A percentile compares a stretch with the other conserved stretches of the same genome.
Evolutionary conservation across 2,797 vertebrate genomes (phyloP).

Genomic region (Schizopygopsis malacanthus): DNA sequence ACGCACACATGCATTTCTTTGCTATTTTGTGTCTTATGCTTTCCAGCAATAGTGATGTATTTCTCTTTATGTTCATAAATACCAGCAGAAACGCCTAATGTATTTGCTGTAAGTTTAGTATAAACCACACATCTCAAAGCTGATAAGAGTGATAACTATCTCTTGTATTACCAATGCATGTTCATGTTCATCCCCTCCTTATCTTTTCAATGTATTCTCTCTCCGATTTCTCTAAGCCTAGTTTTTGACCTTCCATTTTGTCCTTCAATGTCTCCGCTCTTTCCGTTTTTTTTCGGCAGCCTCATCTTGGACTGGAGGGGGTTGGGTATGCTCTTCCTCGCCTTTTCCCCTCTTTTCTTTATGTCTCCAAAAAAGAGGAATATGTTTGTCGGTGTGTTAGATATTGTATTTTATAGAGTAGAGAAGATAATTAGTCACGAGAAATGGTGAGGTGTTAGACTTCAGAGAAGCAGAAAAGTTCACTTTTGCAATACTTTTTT

Average conservation of each 20-base stretch:
- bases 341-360: conserved; percentile 5
- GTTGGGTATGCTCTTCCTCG: conserved; percentile 8
- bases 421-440: conserved; percentile 10
- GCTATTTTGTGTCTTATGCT: not conserved
- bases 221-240: conserved; percentile 37
- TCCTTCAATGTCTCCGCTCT: conserved; percentile 8
- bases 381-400: not conserved
- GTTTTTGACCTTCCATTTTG: conserved; percentile 43
- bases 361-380: not conserved
- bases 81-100: not conserved
- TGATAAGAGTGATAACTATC: conserved; percentile 6
- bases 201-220: conserved; percentile 21
- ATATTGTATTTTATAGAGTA: not conserved
- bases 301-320: conserved; percentile 1
- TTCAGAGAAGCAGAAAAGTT: conserved; percentile 33
- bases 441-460: conserved; percentile 14
- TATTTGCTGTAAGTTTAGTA: not conserved
- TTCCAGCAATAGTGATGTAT: not conserved
- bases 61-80: not conserved
- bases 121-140: conserved; percentile 7
- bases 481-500: not conserved
- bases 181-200: not conserved
- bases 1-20: not conserved
- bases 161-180: conserved; percentile 24
- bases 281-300: conserved; percentile 23